Conservation (phyloP, 2,113 vertebrate species). For the Plecturocebus donacophilus region DNA sequence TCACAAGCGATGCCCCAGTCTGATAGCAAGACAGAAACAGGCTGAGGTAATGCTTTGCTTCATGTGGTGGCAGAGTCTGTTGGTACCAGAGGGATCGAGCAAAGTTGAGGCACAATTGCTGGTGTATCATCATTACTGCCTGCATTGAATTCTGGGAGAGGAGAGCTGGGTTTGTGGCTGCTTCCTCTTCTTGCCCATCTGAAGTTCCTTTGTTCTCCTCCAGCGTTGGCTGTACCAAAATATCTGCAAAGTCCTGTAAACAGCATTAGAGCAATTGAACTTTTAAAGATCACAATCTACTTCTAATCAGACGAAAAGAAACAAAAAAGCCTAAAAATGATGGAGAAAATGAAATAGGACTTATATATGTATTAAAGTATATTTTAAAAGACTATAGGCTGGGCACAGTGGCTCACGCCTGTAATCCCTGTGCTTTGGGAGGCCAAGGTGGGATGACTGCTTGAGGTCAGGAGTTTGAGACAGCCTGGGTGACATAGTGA, state of each 20-base stretch:
- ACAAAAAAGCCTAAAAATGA: background rate
- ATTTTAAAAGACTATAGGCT: background rate
- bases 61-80: conserved; percentile 80
- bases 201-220: conserved; percentile 87
- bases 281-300: background rate
- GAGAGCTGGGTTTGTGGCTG: conserved; percentile 66
- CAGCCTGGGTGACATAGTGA: no score
- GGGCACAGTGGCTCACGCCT: background rate
- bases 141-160: conserved; percentile 89
- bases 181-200: conserved; percentile 73
- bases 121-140: conserved; percentile 90
- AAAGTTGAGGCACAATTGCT: conserved; percentile 89
- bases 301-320: background rate
- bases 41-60: conserved; percentile 88
- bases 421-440: background rate
- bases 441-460: no score
- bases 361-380: background rate
- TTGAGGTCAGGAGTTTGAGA: no score
- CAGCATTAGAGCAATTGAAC: background rate
- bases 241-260: conserved; percentile 95
- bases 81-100: conserved; percentile 94
- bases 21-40: conserved; percentile 94
- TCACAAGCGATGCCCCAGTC: conserved; percentile 91
- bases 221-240: conserved; percentile 87
- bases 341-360: background rate